Percentiles rank a stretch among this genome's conserved stretches.
Evolutionary conservation across 2,888 invertebrate species (phyloP).

Genomic region (Hirudinaria manillensis): DNA sequence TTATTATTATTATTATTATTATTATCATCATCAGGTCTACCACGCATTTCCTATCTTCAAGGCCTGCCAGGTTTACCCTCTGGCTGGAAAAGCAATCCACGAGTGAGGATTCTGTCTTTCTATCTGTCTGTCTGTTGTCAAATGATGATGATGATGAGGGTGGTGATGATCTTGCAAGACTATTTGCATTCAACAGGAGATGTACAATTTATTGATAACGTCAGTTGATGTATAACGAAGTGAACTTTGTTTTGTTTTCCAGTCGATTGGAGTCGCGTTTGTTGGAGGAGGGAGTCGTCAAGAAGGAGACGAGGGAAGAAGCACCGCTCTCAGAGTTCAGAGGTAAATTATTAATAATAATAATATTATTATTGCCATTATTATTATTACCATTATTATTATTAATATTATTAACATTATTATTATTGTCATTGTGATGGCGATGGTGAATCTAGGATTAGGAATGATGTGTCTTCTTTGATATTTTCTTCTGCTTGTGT

Average conservation of each 20-base stretch:
- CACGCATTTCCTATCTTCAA: conserved; percentile 78
- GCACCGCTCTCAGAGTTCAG: conserved; percentile 43
- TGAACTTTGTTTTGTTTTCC: no score
- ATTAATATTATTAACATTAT: no score
- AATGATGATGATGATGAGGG: no score
- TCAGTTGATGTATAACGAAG: no score
- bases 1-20: no score
- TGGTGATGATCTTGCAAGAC: no score
- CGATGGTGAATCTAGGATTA: neutral
- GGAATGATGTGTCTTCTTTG: neutral
- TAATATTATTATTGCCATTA: neutral
- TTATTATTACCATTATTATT: no score
- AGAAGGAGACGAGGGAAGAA: conserved; percentile 42
- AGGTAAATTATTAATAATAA: conserved; percentile 39
- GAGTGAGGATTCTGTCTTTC: conserved; percentile 43
- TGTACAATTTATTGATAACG: no score
- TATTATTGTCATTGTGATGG: no score
- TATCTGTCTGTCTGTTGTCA: neutral
- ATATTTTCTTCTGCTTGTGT: neutral
- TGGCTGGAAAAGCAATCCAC: conserved; percentile 65
- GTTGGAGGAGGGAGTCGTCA: conserved; percentile 43
- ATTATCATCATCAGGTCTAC: conserved; percentile 56
- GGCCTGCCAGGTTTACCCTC: conserved; percentile 73
- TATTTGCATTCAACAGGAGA: no score
- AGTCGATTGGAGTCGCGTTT: conserved; percentile 41